Base-by-base conservation (phyloP, 2,888 invertebrate species). In the Hyppa rectilinea region DNA sequence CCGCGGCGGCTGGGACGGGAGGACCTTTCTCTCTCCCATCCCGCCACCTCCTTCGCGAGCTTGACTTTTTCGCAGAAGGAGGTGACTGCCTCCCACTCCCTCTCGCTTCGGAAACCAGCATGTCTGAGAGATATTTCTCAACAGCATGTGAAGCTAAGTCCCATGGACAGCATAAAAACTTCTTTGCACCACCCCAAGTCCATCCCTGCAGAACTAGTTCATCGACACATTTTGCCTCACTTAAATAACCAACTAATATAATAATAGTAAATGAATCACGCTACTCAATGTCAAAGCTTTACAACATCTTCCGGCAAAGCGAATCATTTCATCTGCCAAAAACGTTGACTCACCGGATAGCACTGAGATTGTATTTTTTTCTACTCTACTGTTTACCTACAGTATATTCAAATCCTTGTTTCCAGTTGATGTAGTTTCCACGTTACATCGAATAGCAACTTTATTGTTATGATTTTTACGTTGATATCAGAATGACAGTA, bases 231-330 rank as follows among this genome's bases (percentile, higher is more conserved):
- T 80, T 68, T 52, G 38, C 63, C n/a, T 31, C 2, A 61, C 49
- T 47, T 62, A 64, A 53, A 75, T 67, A 78, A 65, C 45, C 61
- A 76, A 68, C 58, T 53, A 43, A 60, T 62, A 64, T 78, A 85
- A 73, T 82, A 70, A 58, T 81, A 85, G 78, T 61, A 29, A 71
- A 75, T 85, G 84, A 85, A 75, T 84, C 84, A 84, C 38, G 29
- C 38, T 59, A 64, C 69, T 81, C 84, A 84, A 84, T 83, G 84
- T 80, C 84, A 80, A 67, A 67, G 56, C 29, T 63, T 43, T 62
- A 52, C 62, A 78, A 5, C 17, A 68, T 69, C 52, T 74, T 75
- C 80, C 78, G 75, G 58, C 69, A 75, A 61, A 64, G 23, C 36
- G 26, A 40, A 63, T 61, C 38, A 78, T 61, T 31, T 52, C 66